A percentile compares a stretch with the other conserved stretches of the same genome.
phyloP scores from a whole-genome alignment of 1,140 invertebrate genomes.

The Bradysia coprophila region DNA sequence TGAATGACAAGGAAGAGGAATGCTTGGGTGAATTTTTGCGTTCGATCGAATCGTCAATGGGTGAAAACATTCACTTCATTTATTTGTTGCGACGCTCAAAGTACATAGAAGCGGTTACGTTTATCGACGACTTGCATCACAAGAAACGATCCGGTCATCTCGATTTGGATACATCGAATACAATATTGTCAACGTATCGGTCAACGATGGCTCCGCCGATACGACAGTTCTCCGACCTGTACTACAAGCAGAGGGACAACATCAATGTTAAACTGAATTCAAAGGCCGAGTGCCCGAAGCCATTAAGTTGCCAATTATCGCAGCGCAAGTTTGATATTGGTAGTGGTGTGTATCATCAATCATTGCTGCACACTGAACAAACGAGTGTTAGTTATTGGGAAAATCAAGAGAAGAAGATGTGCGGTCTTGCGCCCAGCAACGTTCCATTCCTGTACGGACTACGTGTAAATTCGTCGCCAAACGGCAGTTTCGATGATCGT shows the following conservation, averaged over 20 bases:
- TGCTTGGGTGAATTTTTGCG: conserved; percentile 11
- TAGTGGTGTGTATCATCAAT: conserved; percentile 15
- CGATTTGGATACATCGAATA: conserved; percentile 6
- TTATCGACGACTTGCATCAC: conserved; percentile 13
- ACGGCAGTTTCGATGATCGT: not conserved
- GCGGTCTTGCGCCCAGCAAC: not conserved
- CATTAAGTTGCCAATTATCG: conserved; percentile 15
- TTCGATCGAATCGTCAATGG: conserved; percentile 4
- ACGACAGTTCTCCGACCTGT: conserved; percentile 13
- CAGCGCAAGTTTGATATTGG: conserved; percentile 7
- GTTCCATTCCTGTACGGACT: not conserved
- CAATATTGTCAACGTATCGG: conserved; percentile 13
- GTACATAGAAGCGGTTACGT: conserved; percentile 18
- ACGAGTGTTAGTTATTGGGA: not conserved
- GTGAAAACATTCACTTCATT: conserved; percentile 15
- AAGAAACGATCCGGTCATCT: not conserved
- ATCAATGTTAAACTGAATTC: conserved; percentile 8
- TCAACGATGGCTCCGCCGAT: conserved; percentile 16
- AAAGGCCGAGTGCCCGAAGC: conserved; percentile 5
- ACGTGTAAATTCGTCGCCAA: not conserved
- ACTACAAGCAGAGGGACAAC: conserved; percentile 8
- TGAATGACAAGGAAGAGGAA: conserved; percentile 13
- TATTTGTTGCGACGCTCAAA: conserved; percentile 17
- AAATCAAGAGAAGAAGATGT: not conserved
- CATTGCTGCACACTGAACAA: conserved; percentile 12